A percentile compares a stretch with the other conserved stretches of the same genome.
phyloP scores from a whole-genome alignment of 2,113 vertebrate species.

The Tachysurus fulvidraco region DNA sequence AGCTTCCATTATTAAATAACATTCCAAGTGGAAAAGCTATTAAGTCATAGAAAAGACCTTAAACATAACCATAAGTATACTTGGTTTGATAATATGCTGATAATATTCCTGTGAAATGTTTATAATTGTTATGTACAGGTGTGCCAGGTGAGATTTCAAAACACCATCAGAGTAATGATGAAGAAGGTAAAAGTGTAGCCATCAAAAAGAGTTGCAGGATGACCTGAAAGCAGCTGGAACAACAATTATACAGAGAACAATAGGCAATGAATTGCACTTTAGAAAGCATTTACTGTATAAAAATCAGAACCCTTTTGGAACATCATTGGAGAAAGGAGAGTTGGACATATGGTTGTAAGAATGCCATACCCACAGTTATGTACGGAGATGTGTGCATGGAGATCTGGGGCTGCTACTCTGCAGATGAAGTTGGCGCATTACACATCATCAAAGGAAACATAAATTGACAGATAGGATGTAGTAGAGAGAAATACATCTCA shows the following conservation, averaged over 20 bases:
- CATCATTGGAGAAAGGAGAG: neutral
- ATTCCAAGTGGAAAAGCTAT: neutral
- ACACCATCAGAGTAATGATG: neutral
- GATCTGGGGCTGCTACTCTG: neutral
- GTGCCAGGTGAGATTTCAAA: neutral
- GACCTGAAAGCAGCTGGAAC: neutral
- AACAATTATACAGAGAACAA: neutral
- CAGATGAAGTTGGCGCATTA: neutral
- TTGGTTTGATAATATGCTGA: neutral
- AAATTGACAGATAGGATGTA: neutral
- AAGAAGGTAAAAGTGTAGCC: neutral
- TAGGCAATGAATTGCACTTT: neutral
- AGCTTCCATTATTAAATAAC: neutral
- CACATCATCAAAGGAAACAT: neutral
- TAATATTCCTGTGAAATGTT: neutral
- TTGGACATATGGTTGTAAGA: neutral
- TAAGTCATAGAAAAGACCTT: neutral
- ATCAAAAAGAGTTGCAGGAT: neutral
- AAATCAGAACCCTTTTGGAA: neutral
- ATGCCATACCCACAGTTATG: neutral
- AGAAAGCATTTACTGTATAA: neutral
- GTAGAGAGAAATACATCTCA: neutral
- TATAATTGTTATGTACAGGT: neutral
- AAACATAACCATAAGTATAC: no score
- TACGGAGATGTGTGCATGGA: neutral